Evolutionary conservation across 2,888 invertebrate genomes (phyloP).

Genomic region (Automeris io): DNA sequence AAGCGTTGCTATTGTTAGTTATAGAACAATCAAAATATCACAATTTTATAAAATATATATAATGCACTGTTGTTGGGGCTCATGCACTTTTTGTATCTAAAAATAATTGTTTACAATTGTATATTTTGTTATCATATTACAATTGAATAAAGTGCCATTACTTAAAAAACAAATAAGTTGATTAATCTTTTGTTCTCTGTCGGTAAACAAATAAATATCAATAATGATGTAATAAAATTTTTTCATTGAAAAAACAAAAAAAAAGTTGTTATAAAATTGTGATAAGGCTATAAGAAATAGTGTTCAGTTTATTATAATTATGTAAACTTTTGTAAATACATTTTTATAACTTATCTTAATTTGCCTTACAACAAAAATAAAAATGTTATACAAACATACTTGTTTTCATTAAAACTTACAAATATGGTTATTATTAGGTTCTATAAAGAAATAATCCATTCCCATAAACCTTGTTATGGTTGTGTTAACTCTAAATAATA

Average conservation of each 20-base stretch:
- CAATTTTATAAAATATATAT: constrained; percentile 8
- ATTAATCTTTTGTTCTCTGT: no score
- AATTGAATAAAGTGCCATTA: background rate
- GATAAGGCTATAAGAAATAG: constrained; percentile 10
- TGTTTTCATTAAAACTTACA: constrained; percentile 5
- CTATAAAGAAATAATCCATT: no score
- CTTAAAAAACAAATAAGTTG: no score
- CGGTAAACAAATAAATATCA: background rate
- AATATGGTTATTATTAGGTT: no score
- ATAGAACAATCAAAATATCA: constrained; percentile 26
- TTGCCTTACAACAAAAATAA: constrained; percentile 40
- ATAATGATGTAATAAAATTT: background rate
- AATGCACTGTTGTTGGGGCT: background rate
- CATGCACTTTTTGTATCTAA: background rate
- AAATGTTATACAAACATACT: constrained; percentile 20
- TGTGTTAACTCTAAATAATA: no score
- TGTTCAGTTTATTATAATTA: constrained; percentile 26
- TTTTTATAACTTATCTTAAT: constrained; percentile 40
- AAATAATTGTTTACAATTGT: background rate
- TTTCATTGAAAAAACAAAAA: background rate
- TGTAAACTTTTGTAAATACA: constrained; percentile 63
- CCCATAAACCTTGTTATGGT: no score
- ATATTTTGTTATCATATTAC: background rate
- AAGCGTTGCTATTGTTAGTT: constrained; percentile 15
- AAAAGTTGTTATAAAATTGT: constrained; percentile 6